Evolutionary conservation across 92 coral and sea anemone genomes (phyloP).

Genomic region (Zoanthus sociatus): DNA sequence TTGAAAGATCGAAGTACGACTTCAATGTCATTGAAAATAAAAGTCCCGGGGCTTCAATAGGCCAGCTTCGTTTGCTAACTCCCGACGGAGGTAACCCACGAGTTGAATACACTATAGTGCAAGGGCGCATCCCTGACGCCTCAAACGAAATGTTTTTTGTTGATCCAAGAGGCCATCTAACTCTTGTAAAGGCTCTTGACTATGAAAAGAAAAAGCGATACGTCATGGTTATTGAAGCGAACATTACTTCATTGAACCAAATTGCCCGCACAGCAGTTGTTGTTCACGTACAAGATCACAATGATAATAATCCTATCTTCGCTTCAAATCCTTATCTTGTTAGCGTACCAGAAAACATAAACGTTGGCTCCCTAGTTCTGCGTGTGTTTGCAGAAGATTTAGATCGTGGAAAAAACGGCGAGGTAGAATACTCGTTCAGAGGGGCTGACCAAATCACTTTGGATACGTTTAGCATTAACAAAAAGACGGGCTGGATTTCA

Average conservation of each 20-base stretch:
- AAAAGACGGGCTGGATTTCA: conserved; percentile 90
- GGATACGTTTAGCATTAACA: conserved; percentile 72
- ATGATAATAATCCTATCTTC: conserved; percentile 87
- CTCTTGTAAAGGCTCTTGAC: conserved; percentile 65
- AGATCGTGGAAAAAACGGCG: conserved; percentile 80
- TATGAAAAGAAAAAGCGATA: conserved; percentile 82
- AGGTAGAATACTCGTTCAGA: conserved; percentile 72
- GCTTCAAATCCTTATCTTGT: conserved; percentile 87
- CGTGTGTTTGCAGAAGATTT: conserved; percentile 96
- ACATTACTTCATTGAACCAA: conserved; percentile 76
- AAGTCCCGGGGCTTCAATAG: conserved; percentile 36
- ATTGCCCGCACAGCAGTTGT: conserved; percentile 87
- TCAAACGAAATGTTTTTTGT: conserved; percentile 67
- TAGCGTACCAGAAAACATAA: conserved; percentile 88
- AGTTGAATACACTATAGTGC: conserved; percentile 71
- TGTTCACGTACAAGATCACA: conserved; percentile 76
- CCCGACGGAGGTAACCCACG: conserved; percentile 74
- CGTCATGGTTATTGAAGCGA: conserved; percentile 88
- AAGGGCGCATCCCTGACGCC: conserved; percentile 67
- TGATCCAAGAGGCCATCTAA: conserved; percentile 75
- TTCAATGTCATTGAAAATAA: conserved; percentile 68
- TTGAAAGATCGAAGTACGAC: conserved; percentile 76
- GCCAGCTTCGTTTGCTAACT: conserved; percentile 66
- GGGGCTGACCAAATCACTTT: conserved; percentile 47
- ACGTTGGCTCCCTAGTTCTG: conserved; percentile 83